Evolutionary conservation across 2,113 vertebrate genomes (phyloP), one percentile per base, ranked within the genome.

Genomic region (Burhinus oedicnemus): DNA sequence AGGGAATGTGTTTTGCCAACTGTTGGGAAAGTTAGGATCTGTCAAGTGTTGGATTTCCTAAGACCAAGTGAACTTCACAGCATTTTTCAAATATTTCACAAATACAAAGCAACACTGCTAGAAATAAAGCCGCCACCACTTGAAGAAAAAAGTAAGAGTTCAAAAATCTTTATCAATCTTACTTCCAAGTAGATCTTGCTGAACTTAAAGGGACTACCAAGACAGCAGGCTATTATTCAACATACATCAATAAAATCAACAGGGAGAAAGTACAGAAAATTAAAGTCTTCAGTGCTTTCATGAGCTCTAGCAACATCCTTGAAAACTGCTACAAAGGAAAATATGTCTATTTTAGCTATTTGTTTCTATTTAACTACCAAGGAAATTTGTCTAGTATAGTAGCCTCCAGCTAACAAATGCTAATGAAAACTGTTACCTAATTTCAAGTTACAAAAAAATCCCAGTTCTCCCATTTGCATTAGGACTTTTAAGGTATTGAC

Each of bases 251-350:
- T 64, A 42, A 89, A 23, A 30, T 75, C 77, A 71, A 85, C 15
- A 85, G 61, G 49, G 52, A 87, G 15, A 87, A 72, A 78, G 34
- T 57, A 95, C 47, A 45, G 61, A 84, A 81, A 82, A 89, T 60
- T 34, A 47, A 70, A 71, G 40, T 87, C 42, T 89, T 93, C 95
- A 77, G 54, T 84, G 83, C 74, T 34, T 96, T 95, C 69, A 29
- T 95, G 91, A 98, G 97, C 96, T 97, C 96, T 94, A 97, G 96
- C 66, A 96, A 97, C 95, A 97, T 94, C 97, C 96, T 96, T 93
- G 45, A 65, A 74, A 95, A 89, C 70, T 62, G 84, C 89, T 96
- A 94, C 78, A 86, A 78, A 93, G 40, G 69, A 86, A 96, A 87
- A 45, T 17, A 72, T 52, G 30, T 44, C 47, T 77, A 65, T 66